Percentiles rank a stretch among this genome's conserved stretches.
Conservation (phyloP, 2,113 vertebrate species). For the Ophthalmolycus amberensis region DNA sequence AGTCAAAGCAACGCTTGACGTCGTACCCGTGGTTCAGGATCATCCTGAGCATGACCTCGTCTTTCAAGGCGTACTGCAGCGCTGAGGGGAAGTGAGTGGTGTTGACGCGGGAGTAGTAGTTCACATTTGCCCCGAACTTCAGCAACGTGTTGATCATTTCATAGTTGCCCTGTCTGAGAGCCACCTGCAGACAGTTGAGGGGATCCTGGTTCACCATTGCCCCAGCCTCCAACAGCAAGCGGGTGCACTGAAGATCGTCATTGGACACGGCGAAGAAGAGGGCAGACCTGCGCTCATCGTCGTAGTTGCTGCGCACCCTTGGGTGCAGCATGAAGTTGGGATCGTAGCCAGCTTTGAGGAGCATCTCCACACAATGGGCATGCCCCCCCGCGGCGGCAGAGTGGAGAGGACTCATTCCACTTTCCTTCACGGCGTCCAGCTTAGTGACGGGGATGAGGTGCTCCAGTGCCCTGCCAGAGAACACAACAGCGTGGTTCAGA, state of each 20-base stretch:
- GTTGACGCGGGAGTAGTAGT: conserved; percentile 94
- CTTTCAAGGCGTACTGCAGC: conserved; percentile 82
- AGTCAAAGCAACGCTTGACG: conserved; percentile 92
- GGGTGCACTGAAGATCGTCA: conserved; percentile 86
- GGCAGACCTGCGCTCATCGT: conserved; percentile 91
- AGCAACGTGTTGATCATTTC: conserved; percentile 90
- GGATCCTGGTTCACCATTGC: conserved; percentile 96
- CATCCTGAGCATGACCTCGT: conserved; percentile 91
- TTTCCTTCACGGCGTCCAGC: conserved; percentile 86
- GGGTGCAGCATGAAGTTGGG: conserved; percentile 95
- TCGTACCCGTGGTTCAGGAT: conserved; percentile 93
- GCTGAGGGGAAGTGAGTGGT: conserved; percentile 92
- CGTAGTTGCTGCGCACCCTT: conserved; percentile 88
- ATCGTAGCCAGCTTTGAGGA: conserved; percentile 90
- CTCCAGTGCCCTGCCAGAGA: conserved; percentile 86
- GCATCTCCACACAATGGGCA: conserved; percentile 88
- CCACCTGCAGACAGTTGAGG: conserved; percentile 93
- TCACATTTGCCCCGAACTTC: conserved; percentile 92
- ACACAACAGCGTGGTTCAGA: neutral
- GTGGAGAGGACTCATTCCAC: conserved; percentile 95
- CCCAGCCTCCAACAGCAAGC: conserved; percentile 89
- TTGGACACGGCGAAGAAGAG: conserved; percentile 94
- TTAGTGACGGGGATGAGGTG: conserved; percentile 89
- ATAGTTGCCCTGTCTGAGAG: conserved; percentile 92
- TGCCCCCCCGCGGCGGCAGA: conserved; percentile 93